These are phyloP conservation scores for Nycticorax nycticorax DNA, from an alignment of 2,113 vertebrate genomes.

Conservation along the genomic window DNA sequence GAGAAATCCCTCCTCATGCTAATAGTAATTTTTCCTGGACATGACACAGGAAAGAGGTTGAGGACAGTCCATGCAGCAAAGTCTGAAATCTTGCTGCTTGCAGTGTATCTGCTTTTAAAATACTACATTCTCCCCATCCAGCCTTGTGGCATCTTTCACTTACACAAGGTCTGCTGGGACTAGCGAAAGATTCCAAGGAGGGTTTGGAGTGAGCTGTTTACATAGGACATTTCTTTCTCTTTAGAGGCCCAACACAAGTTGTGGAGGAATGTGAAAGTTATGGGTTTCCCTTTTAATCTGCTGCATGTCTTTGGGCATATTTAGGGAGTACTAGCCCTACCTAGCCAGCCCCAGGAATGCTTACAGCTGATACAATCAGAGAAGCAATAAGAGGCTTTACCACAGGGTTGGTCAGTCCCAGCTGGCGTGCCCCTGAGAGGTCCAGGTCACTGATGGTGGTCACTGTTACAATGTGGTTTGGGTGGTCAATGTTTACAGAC, in stretches of 20 bases:
- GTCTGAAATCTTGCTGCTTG: background rate
- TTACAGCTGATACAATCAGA: background rate
- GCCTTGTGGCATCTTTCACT: background rate
- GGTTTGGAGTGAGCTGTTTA: background rate
- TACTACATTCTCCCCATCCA: background rate
- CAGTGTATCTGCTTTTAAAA: background rate
- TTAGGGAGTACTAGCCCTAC: background rate
- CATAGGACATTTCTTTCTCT: background rate
- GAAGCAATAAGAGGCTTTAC: constrained; percentile 31
- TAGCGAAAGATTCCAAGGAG: background rate
- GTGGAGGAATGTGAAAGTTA: background rate
- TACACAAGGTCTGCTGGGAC: background rate
- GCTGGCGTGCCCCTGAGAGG: constrained; percentile 77
- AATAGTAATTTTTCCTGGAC: background rate
- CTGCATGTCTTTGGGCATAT: background rate
- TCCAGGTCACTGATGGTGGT: constrained; percentile 94
- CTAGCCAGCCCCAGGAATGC: background rate
- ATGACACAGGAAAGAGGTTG: background rate
- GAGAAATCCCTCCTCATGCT: background rate
- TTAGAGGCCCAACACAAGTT: background rate
- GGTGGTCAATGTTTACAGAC: constrained; percentile 88
- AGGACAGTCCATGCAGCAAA: rapidly evolving
- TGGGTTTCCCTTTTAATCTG: background rate
- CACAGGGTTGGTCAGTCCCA: constrained; percentile 67
- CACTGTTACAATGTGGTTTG: constrained; percentile 94